These are phyloP conservation scores for Gouania willdenowi DNA, from an alignment of 2,797 vertebrate genomes.

Conservation along the genomic window DNA sequence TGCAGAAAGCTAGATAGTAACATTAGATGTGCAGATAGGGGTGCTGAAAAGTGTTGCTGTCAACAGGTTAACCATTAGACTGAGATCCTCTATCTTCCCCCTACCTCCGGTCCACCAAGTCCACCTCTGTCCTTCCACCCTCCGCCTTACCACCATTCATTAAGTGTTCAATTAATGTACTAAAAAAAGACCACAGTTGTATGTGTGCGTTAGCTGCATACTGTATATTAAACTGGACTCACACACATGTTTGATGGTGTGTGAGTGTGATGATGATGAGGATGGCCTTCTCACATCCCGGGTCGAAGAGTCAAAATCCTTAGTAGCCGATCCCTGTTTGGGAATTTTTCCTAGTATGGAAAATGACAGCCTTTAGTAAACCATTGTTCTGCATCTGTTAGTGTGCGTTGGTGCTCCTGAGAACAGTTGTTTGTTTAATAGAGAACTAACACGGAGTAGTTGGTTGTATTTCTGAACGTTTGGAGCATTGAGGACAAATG, in stretches of 20 bases:
- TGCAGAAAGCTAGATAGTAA: conserved; percentile 30
- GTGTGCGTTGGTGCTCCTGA: too few species aligned
- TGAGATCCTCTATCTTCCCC: conserved; percentile 58
- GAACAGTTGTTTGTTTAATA: too few species aligned
- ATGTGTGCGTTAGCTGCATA: background rate
- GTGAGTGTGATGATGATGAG: conserved; percentile 53
- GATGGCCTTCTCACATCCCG: conserved; percentile 30
- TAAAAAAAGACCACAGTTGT: too few species aligned
- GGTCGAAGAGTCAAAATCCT: conserved; percentile 35
- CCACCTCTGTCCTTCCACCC: conserved; percentile 40
- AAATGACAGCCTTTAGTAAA: conserved; percentile 10
- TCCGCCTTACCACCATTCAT: background rate
- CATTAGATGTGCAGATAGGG: conserved; percentile 55
- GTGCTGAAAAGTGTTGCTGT: conserved; percentile 64
- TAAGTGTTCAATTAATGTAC: too few species aligned
- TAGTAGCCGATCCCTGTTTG: conserved; percentile 40
- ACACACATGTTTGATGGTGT: conserved; percentile 24
- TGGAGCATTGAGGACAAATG: too few species aligned
- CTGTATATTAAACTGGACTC: conserved; percentile 32
- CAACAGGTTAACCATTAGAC: conserved; percentile 63
- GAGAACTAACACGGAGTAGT: too few species aligned
- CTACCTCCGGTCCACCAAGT: conserved; percentile 24
- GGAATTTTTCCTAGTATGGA: conserved; percentile 27
- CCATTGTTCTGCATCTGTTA: too few species aligned
- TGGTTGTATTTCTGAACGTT: too few species aligned